Base-by-base conservation (phyloP, 1,140 invertebrate species). In the Micrasema minimum region DNA sequence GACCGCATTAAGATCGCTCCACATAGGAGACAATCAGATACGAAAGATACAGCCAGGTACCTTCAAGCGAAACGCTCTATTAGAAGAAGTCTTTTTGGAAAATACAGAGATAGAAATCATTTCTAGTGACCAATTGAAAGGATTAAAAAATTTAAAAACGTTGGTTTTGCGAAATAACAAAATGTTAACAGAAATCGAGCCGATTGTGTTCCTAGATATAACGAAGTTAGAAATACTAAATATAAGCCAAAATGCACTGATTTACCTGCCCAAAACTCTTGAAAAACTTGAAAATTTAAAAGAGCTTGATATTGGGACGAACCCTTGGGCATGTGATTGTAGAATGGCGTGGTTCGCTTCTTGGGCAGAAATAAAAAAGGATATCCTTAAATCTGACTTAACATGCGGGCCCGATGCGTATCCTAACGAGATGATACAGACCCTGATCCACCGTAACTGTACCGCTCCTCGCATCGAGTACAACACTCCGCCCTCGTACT, bases 261-360 rank as follows among this genome's bases (percentile, higher is more conserved):
- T 86, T 3, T 89, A 88, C 69, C 80, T 97, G 74, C 93, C 92
- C 18, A 82, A 89, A 26, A 90, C 90, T 2, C 80, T 97, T 26
- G 86, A 87, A 10, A 83, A 88, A 68, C 81, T 95, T 45, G 79
- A 82, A 4, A 81, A 86, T 41, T 79, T 96, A 43, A 79, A 84
- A 38, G 82, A 87, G 62, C 78, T 97, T 11, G 87, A 88, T 48
- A 85, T 96, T 23, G 80, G 87, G 12, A 88, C 89, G 26, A 97
- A 97, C 80, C 88, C 88, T 1, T 93, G 93, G 88, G 87, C 88
- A 4, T 98, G 96, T 84, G 92, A 96, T 79, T 97, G 96, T 79
- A 87, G 90, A n/a, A 90, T 95, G 86, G 89, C 89, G 51, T 97
- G 95, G 95, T 90, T 96, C 64, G 85, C 87, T 0, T 78, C 85